Base-by-base conservation (phyloP, 2,113 vertebrate genomes). In the Psilopsiagon aymara region DNA sequence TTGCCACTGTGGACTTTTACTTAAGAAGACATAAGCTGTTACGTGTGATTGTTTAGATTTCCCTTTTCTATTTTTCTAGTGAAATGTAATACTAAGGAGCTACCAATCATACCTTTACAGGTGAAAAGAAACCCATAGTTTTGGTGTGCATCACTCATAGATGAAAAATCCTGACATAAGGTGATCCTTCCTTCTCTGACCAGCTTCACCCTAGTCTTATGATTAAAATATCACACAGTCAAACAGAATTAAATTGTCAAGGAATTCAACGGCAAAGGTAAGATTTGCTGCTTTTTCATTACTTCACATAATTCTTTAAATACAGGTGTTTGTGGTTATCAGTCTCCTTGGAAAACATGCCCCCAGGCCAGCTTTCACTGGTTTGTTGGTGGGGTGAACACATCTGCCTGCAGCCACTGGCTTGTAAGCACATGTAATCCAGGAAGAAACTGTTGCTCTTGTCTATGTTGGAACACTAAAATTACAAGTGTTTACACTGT, bases 271-370 rank as follows among this genome's bases (percentile, higher is more conserved):
- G 96, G 92, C 89, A 95, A 96, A 95, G 88, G 69, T 95, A 96
- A 97, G 94, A 96, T 97, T 90, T 92, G 81, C 94, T 92, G 35
- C 71, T 78, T 81, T 63, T 97, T 95, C 95, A 94, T 95, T 97
- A 86, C 88, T 95, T 95, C 53, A 13, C 46, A 76, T 91, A 96
- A 93, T 97, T 98, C 97, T 98, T 96, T 96, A 95, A 95, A 96
- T 97, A 97, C 97, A 99, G 98, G 98, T 98, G 98, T 98, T 97
- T 97, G 94, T 91, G 49, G 95, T 95, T 98, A 96, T 97, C 95
- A 97, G 97, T 97, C 98, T 98, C 96, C 59, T 55, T 71, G 53
- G 79, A 74, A 85, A 88, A 88, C 7, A 87, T 89, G 95, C 73
- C 95, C 95, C 62, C 19, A 2, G 90, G 74, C 57, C 88, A 92